Evolutionary conservation across 2,888 invertebrate genomes (phyloP), one percentile per base, ranked within the genome.

Genomic region (Taenaris catops): DNA sequence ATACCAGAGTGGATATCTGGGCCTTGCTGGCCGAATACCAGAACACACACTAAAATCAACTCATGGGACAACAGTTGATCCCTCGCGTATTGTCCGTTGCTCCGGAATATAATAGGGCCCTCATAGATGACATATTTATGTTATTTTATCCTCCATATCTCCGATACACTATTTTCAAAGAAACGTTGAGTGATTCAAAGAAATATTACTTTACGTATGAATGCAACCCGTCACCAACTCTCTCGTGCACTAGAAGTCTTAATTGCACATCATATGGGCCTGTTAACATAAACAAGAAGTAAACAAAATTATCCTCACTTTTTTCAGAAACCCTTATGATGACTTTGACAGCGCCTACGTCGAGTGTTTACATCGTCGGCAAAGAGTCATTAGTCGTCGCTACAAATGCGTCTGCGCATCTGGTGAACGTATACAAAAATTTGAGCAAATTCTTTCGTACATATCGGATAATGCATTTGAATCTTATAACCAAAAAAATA

Each of bases 341-440:
- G 73, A 63, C 67, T 79, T 70, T 76, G 73, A 78, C 83, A 78
- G 70, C 53, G 47, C 56, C 51, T 48, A 53, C 61, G 69, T 60
- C 63, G 73, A 79, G 64, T 78, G 76, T 72, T 79, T 74, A 80
- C 75, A 73, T 84, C 83, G 71, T 79, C 84, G 65, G 75, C 61
- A 53, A 58, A 64, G 56, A 67, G 69, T 79, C 83, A 84, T 86
- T 84, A 86, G 86, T 80, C 71, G 72, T 64, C 74, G 67, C 62
- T 60, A 63, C 63, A 51, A 56, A 57, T 58, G 59, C 61, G 60
- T 53, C 46, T 37, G 56, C 65, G 64, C 84, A 84, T 83, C 79
- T 86, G 83, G 70, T 58, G 50, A 55, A 73, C 55, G 59, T 54
- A 64, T 74, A 67, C 54, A 55, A 53, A 54, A 53, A 53, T 48